A percentile compares a stretch with the other conserved stretches of the same genome.
Evolutionary conservation across 1,140 invertebrate species (phyloP).

Genomic region (Tetramorium alpestre): DNA sequence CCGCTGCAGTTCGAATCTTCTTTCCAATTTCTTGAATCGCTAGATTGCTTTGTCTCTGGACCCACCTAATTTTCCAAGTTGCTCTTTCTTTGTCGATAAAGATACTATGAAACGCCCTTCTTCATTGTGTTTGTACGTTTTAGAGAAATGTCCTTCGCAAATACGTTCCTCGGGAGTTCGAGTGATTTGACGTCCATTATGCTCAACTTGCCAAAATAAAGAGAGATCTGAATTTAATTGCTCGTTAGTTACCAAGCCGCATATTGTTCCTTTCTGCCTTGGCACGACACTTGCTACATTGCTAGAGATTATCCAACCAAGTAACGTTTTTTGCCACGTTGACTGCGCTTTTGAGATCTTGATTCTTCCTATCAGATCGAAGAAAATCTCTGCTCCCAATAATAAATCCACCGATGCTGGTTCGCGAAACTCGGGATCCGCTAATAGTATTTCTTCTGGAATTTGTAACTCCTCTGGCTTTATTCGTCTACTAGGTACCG

Average conservation of each 20-base stretch:
- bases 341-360: background rate
- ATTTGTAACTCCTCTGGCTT: background rate
- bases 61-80: fast-evolving
- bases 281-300: background rate
- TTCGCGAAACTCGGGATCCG: background rate
- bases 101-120: background rate
- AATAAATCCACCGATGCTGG: background rate
- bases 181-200: fast-evolving
- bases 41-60: background rate
- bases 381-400: background rate
- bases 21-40: background rate
- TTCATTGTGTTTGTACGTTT: background rate
- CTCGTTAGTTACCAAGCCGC: background rate
- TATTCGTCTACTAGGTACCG: background rate
- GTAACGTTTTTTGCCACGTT: background rate
- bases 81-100: background rate
- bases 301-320: background rate
- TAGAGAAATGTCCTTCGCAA: background rate
- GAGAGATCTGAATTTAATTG: background rate
- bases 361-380: background rate
- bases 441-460: background rate
- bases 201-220: background rate
- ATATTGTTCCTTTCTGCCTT: background rate
- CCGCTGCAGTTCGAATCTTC: background rate
- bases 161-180: background rate